Evolutionary conservation across 2,888 invertebrate genomes (phyloP).

Genomic region (Pandemis cinnamomeana): DNA sequence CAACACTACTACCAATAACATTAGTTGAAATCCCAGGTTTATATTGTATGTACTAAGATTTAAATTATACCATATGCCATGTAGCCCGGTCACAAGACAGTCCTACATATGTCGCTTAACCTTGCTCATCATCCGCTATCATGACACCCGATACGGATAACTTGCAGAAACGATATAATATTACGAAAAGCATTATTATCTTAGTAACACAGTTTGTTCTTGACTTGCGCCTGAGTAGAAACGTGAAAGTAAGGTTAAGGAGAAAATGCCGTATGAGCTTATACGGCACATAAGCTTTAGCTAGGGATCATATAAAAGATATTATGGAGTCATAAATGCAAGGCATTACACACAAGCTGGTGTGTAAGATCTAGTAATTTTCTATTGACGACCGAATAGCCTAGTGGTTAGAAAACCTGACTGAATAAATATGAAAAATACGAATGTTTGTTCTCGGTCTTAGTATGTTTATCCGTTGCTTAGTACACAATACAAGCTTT

Average conservation of each 20-base stretch:
- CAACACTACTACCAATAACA: too few species aligned
- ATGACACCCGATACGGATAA: conserved; percentile 55
- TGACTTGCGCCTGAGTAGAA: not conserved
- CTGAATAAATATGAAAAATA: too few species aligned
- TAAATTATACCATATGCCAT: not conserved
- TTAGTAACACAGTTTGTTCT: conserved; percentile 13
- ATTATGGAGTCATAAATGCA: not conserved
- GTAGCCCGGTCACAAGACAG: conserved; percentile 1
- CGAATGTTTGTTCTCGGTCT: too few species aligned
- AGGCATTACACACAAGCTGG: not conserved
- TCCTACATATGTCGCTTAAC: conserved; percentile 40
- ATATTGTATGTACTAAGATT: too few species aligned
- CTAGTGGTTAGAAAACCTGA: too few species aligned
- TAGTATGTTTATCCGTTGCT: too few species aligned
- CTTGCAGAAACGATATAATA: conserved; percentile 45
- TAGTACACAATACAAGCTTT: too few species aligned
- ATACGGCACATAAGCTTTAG: conserved; percentile 4
- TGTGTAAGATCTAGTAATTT: too few species aligned
- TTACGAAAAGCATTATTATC: conserved; percentile 45
- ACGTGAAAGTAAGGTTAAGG: not conserved
- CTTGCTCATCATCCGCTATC: conserved; percentile 60
- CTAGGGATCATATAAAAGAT: not conserved
- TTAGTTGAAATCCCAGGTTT: too few species aligned
- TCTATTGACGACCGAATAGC: too few species aligned
- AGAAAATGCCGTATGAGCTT: conserved; percentile 24